A percentile compares a stretch with the other conserved stretches of the same genome.
phyloP scores from a whole-genome alignment of 2,888 invertebrate species.

The Falcaria lacertinaria region DNA sequence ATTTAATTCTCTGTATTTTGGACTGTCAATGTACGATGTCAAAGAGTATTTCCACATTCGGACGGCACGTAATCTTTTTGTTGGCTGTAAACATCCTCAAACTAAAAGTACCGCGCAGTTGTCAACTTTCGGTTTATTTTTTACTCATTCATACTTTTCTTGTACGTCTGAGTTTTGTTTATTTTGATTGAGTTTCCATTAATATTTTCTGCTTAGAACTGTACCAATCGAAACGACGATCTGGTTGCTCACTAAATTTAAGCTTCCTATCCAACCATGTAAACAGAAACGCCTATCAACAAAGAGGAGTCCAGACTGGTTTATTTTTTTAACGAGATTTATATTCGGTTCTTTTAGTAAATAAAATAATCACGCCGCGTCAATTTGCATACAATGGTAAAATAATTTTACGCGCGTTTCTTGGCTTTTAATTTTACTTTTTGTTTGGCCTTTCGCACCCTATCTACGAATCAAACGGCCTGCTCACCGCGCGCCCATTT shows the following conservation, averaged over 20 bases:
- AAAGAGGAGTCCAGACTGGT: constrained; percentile 50
- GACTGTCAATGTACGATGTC: constrained; percentile 51
- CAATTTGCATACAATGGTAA: constrained; percentile 80
- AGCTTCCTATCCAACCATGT: constrained; percentile 31
- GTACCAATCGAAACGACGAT: constrained; percentile 31
- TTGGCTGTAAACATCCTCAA: constrained; percentile 54
- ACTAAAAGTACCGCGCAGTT: constrained; percentile 41
- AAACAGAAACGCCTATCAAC: constrained; percentile 65
- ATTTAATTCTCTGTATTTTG: constrained; percentile 22
- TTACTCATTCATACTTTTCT: constrained; percentile 62
- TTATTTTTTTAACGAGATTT: constrained; percentile 73
- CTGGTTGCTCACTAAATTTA: constrained; percentile 15
- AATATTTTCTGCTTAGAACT: constrained; percentile 26
- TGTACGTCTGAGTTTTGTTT: constrained; percentile 48
- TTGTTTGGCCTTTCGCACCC: constrained; percentile 74
- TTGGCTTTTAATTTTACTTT: constrained; percentile 78
- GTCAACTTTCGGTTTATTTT: constrained; percentile 55
- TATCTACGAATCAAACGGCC: constrained; percentile 77
- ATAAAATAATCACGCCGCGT: constrained; percentile 78
- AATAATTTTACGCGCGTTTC: constrained; percentile 80
- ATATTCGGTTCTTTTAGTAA: constrained; percentile 75
- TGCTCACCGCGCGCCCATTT: constrained; percentile 59
- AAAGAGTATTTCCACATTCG: constrained; percentile 51
- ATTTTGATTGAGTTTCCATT: constrained; percentile 29
- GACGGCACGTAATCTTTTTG: constrained; percentile 55